Conservation (phyloP, 64 coral and sea anemone genomes). For the Stichodactyla mertensii region DNA sequence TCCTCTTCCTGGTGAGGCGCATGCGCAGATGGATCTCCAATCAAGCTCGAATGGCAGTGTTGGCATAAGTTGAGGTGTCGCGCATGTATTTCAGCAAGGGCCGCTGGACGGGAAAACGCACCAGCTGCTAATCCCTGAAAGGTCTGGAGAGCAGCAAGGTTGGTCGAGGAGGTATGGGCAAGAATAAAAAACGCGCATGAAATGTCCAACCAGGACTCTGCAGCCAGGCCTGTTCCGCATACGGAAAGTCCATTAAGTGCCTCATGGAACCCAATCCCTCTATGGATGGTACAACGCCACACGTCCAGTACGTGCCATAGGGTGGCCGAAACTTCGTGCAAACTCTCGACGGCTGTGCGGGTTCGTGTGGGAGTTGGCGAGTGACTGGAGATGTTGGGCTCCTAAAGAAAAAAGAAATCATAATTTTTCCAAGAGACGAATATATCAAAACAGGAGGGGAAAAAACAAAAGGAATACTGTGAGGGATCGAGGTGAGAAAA, state of each 20-base stretch:
- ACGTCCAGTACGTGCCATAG: constrained; percentile 88
- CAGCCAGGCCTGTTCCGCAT: constrained; percentile 66
- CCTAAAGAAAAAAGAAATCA: not conserved
- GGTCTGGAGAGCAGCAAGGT: constrained; percentile 61
- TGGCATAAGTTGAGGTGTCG: constrained; percentile 72
- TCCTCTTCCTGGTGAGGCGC: not conserved
- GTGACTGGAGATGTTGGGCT: constrained; percentile 1
- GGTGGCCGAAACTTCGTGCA: constrained; percentile 77
- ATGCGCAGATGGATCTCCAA: constrained; percentile 10
- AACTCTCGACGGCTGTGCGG: constrained; percentile 34
- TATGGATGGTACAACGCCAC: constrained; percentile 73
- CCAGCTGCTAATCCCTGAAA: constrained; percentile 75
- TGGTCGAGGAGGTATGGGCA: constrained; percentile 56
- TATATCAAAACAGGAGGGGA: too few species aligned
- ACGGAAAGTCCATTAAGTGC: constrained; percentile 70
- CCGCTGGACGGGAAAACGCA: constrained; percentile 58
- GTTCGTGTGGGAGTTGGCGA: constrained; percentile 6
- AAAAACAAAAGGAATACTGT: too few species aligned
- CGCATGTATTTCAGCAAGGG: constrained; percentile 67
- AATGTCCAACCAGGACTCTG: constrained; percentile 78
- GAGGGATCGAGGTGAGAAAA: too few species aligned
- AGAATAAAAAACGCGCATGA: constrained; percentile 76
- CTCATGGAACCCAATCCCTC: constrained; percentile 71
- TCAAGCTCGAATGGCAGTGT: constrained; percentile 58
- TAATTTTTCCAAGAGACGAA: not conserved